Base-by-base conservation (phyloP, 1,140 invertebrate genomes). In the Hestina assimilis region DNA sequence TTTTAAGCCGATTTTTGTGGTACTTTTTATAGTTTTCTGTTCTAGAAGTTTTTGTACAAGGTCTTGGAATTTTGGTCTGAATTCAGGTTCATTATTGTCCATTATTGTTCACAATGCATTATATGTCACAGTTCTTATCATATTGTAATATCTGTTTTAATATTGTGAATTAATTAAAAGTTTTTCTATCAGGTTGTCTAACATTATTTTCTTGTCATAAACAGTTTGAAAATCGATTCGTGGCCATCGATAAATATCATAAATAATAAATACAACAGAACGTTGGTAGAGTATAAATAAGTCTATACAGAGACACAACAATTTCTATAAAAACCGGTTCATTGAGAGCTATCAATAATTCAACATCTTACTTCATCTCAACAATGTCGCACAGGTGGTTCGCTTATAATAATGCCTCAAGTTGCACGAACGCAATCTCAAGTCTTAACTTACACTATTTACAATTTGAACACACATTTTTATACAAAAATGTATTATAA, bases 391-490 rank as follows among this genome's bases (percentile, higher is more conserved):
- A 15, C 31, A 35, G 31, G 3, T 35, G 14, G 24, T 28, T 7
- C n/a, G n/a, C 8, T 35, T 35, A 35, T 5, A 35, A 35, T 35
- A 15, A 15, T 15, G 15, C 14, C 31, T 35, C 31, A 15, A 28
- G 31, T 35, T 35, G 23, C 20, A 24, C 20, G 20, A 11, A 43
- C 20, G 41, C 40, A 43, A 57, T 24, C 53, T 47, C 54, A 41
- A 3, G 19, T 4, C 38, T 14, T 41, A 20, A 23, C 11, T 9
- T 38, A 17, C 46, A 63, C 21, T 69, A 63, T 53, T 23, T 63
- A 78, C 56, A 63, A 45, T 66, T 66, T 79, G 69, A 76, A 83
- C 73, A 80, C 68, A 72, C 63, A 65, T 67, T 65, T 60, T 53
- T 65, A 29, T 74, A 72, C 71, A 78, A 74, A 66, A 72, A 61